phyloP scores from a whole-genome alignment of 2,888 invertebrate genomes.

The Plebejus argus region DNA sequence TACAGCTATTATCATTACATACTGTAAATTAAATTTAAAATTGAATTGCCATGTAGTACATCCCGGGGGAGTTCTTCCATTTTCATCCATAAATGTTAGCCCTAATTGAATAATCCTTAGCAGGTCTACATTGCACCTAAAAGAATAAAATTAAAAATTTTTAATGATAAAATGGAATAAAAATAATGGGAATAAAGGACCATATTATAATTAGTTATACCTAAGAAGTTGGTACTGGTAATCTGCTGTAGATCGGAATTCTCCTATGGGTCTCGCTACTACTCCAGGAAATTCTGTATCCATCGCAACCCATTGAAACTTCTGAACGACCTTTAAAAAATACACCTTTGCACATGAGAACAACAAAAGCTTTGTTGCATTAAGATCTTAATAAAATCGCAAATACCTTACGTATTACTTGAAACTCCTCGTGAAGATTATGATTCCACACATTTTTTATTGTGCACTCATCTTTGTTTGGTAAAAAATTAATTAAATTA shows the following conservation, averaged over 20 bases:
- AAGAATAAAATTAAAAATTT: conserved; percentile 7
- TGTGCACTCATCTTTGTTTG: conserved; percentile 85
- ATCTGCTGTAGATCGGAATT: conserved; percentile 91
- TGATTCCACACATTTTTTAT: conserved; percentile 97
- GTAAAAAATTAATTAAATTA: conserved; percentile 42
- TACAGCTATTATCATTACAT: conserved; percentile 57
- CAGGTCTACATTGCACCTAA: conserved; percentile 93
- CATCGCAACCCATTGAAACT: conserved; percentile 89
- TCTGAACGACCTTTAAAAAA: conserved; percentile 81
- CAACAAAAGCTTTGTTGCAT: neutral
- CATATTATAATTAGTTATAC: conserved; percentile 38
- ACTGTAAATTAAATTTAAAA: conserved; percentile 97
- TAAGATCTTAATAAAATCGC: neutral
- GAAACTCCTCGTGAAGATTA: conserved; percentile 96
- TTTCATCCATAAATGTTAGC: conserved; percentile 96
- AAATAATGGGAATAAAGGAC: neutral
- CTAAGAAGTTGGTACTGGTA: conserved; percentile 94
- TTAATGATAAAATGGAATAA: neutral
- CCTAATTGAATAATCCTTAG: conserved; percentile 96
- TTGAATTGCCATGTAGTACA: conserved; percentile 98
- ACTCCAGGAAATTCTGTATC: conserved; percentile 99
- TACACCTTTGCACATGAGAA: neutral
- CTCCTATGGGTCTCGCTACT: conserved; percentile 96
- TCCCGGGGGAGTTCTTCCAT: conserved; percentile 92
- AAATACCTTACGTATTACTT: conserved; percentile 89